Conservation (phyloP, 2,888 invertebrate species). For the Steinernema hermaphroditum region DNA sequence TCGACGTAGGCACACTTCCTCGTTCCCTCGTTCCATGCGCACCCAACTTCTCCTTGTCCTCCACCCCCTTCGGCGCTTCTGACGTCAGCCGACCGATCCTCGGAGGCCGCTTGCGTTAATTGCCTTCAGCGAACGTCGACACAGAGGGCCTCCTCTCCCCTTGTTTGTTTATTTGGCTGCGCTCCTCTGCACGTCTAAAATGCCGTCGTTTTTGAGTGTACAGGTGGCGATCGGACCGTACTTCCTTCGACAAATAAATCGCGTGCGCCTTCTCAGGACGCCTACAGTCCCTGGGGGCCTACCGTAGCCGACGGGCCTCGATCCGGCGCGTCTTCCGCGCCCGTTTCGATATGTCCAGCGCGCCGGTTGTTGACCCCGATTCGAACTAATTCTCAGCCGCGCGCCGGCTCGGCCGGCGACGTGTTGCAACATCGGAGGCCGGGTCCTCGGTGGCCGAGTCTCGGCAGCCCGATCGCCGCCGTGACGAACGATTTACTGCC, state of each 20-base stretch:
- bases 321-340: not conserved
- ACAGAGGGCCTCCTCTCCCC: not conserved
- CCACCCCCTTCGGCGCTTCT: not conserved
- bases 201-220: not conserved
- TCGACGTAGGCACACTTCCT: too few species aligned
- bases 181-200: not conserved
- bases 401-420: not conserved
- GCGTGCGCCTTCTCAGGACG: constrained; percentile 10
- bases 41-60: not conserved
- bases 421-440: constrained; percentile 13
- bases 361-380: constrained; percentile 31
- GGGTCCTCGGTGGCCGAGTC: not conserved
- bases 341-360: not conserved
- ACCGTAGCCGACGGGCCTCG: not conserved
- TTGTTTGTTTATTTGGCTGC: constrained; percentile 21
- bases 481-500: constrained; percentile 9
- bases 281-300: too few species aligned
- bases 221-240: constrained; percentile 3
- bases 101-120: constrained; percentile 12
- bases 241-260: not conserved
- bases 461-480: not conserved
- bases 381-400: constrained; percentile 19
- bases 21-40: too few species aligned
- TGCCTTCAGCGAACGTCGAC: constrained; percentile 14
- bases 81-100: constrained; percentile 6